Evolutionary conservation across 2,113 vertebrate genomes (phyloP).

Genomic region (Xiphias gladius): DNA sequence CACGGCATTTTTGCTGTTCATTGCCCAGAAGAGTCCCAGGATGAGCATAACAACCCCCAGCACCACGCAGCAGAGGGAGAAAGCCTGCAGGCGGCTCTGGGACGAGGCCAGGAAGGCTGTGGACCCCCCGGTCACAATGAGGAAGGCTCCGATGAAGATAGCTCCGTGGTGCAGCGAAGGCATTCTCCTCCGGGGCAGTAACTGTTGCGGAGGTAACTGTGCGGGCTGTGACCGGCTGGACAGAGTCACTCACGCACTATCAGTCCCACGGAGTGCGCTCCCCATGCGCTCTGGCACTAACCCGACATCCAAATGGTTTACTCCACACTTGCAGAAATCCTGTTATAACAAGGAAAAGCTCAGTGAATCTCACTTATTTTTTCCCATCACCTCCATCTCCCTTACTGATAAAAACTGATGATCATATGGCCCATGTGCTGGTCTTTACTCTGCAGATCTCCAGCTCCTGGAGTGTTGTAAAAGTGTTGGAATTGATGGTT

Average conservation of each 20-base stretch:
- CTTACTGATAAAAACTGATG: constrained; percentile 21
- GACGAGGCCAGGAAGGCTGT: constrained; percentile 83
- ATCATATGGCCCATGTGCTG: constrained; percentile 26
- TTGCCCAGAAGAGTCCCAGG: constrained; percentile 86
- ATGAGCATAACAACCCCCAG: constrained; percentile 86
- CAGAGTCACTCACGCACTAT: constrained; percentile 55
- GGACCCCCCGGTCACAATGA: constrained; percentile 86
- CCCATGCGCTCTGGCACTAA: constrained; percentile 53
- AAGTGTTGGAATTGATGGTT: constrained; percentile 40
- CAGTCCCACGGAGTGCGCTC: constrained; percentile 33
- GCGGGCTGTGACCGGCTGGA: constrained; percentile 49
- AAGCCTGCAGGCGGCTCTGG: constrained; percentile 85
- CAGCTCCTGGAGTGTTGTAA: constrained; percentile 2
- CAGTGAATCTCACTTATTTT: constrained; percentile 34
- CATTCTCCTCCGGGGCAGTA: constrained; percentile 74
- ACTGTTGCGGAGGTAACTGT: constrained; percentile 44
- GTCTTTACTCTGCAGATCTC: constrained; percentile 23
- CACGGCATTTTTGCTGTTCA: constrained; percentile 81
- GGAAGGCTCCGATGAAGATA: constrained; percentile 85
- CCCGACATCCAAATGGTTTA: constrained; percentile 51
- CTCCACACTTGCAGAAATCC: constrained; percentile 54
- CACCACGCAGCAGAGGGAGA: constrained; percentile 87
- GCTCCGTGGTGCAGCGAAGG: constrained; percentile 86
- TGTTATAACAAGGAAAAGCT: not conserved
- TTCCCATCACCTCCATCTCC: constrained; percentile 32